phyloP scores from a whole-genome alignment of 2,113 vertebrate genomes.

The Bucco capensis region DNA sequence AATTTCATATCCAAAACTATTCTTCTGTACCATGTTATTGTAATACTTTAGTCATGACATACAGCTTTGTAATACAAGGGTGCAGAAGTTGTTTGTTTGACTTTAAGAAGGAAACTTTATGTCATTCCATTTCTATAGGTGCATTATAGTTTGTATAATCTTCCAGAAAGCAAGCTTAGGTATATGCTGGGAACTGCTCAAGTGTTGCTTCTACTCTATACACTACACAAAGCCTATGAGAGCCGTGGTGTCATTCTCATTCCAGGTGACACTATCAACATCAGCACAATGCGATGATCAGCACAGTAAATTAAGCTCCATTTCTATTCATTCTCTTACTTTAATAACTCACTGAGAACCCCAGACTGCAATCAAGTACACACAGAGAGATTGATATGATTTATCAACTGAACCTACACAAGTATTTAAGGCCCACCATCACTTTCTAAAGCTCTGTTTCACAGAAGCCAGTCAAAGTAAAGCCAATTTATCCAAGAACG shows the following conservation, averaged over 20 bases:
- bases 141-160: not conserved
- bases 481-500: not conserved
- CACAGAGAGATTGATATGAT: not conserved
- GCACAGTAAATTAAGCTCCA: not conserved
- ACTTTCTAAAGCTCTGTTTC: not conserved
- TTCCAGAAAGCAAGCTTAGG: not conserved
- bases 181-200: not conserved
- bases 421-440: not conserved
- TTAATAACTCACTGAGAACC: not conserved
- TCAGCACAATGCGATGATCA: rapidly evolving
- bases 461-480: not conserved
- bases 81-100: not conserved
- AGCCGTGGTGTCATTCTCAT: not conserved
- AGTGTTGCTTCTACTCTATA: not conserved
- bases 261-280: rapidly evolving
- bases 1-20: not conserved
- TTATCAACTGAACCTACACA: not conserved
- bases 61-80: not conserved
- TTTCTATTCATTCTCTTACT: not conserved
- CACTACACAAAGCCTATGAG: not conserved
- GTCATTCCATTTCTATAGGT: not conserved
- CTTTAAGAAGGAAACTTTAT: not conserved
- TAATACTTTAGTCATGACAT: not conserved
- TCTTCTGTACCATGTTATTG: not conserved
- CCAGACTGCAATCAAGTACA: not conserved